Evolutionary conservation across 2,888 invertebrate genomes (phyloP).

Genomic region (Drosophila affinis): DNA sequence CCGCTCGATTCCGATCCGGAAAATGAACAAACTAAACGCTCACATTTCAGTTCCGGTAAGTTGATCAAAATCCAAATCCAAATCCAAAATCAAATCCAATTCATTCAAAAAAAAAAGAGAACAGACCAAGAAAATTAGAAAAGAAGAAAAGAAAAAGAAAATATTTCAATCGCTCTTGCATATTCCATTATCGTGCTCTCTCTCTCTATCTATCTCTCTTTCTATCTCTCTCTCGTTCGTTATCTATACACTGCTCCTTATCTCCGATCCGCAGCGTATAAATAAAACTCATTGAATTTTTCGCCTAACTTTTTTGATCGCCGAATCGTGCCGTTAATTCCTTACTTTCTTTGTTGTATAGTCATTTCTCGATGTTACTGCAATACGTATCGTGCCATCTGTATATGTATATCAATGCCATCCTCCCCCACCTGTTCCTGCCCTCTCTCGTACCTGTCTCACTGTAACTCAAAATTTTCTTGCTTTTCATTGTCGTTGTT

Average conservation of each 20-base stretch:
- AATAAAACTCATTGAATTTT: constrained; percentile 61
- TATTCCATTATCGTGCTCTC: constrained; percentile 62
- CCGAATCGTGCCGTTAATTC: constrained; percentile 40
- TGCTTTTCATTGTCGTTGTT: constrained; percentile 22
- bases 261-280: constrained; percentile 49
- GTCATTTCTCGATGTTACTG: constrained; percentile 36
- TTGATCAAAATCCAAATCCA: constrained; percentile 67
- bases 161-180: constrained; percentile 69
- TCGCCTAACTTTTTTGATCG: constrained; percentile 46
- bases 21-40: constrained; percentile 94
- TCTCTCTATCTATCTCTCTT: constrained; percentile 35
- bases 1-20: constrained; percentile 93
- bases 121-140: constrained; percentile 23
- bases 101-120: constrained; percentile 34
- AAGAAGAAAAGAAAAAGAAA: constrained; percentile 33
- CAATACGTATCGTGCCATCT: constrained; percentile 14
- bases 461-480: constrained; percentile 27
- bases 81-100: constrained; percentile 58
- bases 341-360: constrained; percentile 28
- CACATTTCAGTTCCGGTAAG: constrained; percentile 95
- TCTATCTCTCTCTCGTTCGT: constrained; percentile 45
- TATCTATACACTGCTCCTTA: constrained; percentile 50
- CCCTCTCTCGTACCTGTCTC: constrained; percentile 1
- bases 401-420: constrained; percentile 5
- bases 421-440: background rate